Percentiles rank a stretch among this genome's conserved stretches.
phyloP scores from a whole-genome alignment of 1,140 invertebrate species.

The Tetranychus urticae region DNA sequence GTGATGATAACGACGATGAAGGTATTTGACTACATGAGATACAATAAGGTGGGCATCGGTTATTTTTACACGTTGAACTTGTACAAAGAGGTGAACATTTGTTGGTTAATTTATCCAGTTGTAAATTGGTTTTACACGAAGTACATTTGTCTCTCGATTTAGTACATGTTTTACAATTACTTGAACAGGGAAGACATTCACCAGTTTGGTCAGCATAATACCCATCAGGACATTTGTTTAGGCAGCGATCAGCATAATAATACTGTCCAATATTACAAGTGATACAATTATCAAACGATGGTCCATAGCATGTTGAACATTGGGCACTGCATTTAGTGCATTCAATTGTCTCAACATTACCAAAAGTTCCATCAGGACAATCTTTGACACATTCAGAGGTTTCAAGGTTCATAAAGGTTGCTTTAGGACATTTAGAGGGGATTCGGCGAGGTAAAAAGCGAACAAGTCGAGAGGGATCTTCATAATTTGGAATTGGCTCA shows the following conservation, averaged over 20 bases:
- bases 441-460: background rate
- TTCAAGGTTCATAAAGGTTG: slow-evolving; percentile 2
- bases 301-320: slow-evolving; percentile 42
- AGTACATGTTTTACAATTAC: slow-evolving; percentile 47
- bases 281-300: slow-evolving; percentile 37
- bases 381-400: slow-evolving; percentile 4
- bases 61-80: slow-evolving; percentile 7
- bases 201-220: slow-evolving; percentile 26
- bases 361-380: slow-evolving; percentile 7
- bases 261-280: slow-evolving; percentile 37
- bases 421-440: slow-evolving; percentile 4
- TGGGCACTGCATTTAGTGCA: slow-evolving; percentile 41
- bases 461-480: background rate
- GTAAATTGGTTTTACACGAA: slow-evolving; percentile 38
- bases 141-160: slow-evolving; percentile 45
- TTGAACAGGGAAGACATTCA: slow-evolving; percentile 39
- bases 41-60: background rate
- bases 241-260: slow-evolving; percentile 38
- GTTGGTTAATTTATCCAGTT: slow-evolving; percentile 46
- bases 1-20: too few relatives aligned
- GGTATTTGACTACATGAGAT: slow-evolving; percentile 35
- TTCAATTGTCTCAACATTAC: slow-evolving; percentile 27
- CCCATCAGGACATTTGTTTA: slow-evolving; percentile 41
- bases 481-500: slow-evolving; percentile 5
- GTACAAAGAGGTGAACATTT: slow-evolving; percentile 40